Evolutionary conservation across 1,140 invertebrate genomes (phyloP), one percentile per base, ranked within the genome.

Genomic region (Drosophila teissieri): DNA sequence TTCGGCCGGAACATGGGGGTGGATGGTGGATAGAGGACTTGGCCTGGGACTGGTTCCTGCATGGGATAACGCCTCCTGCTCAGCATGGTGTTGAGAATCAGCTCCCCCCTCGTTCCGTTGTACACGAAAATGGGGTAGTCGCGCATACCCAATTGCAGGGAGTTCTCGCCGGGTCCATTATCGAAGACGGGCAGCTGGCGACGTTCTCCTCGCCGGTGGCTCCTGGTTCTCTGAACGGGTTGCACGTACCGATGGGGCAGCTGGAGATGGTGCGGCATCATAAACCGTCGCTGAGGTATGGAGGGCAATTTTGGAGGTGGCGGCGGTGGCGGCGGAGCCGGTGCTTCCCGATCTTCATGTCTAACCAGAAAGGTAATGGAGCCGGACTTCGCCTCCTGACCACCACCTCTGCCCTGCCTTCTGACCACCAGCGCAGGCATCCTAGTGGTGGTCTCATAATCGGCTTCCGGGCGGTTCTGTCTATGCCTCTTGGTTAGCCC

Each of bases 1-100:
- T 82, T 85, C 12, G 90, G 90, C 8, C 86, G 73, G n/a, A 91
- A 91, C 64, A 90, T 85, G 48, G 90, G 80, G 39, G 82, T 84
- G 12, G 68, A 74, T 0, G 90, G 90, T 2, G 90, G 90, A 61
- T 91, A 89, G 0, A 91, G 62, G 1, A 85, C 73, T 19, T 91
- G 90, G 0, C 90, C 90, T 0, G 90, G 90, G 14, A 91, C 86
- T 3, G 90, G 90, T 44, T 91, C 90, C 57, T 91, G 80, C 90
- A 91, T 91, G 7, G 90, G 90, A 73, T 91, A 91, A 8, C 84
- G 73, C 10, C 68, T 44, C 0, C 57, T 36, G 39, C 83, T 91
- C 8, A 91, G 55, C 90, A 91, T 91, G 1, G 90, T 91, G 51
- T 91, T 91, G 5, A 91, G 14, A 5, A 91, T 64, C 19, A 90